Evolutionary conservation across 2,113 vertebrate species (phyloP), one percentile per base, ranked within the genome.

Genomic region (Orycteropus afer): DNA sequence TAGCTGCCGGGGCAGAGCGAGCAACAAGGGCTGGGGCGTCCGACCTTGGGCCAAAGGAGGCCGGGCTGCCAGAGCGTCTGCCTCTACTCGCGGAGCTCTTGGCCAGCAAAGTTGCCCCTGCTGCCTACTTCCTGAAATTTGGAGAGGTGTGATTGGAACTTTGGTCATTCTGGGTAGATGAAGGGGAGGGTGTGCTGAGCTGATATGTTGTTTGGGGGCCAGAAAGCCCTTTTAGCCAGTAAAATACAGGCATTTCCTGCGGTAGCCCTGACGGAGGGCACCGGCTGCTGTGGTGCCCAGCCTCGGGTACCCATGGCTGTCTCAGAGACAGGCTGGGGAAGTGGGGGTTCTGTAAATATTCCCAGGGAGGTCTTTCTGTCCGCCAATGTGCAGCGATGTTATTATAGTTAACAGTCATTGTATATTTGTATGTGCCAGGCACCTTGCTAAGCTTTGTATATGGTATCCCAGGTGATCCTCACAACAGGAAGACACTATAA

Each of bases 141-240:
- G 55, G 88, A 42, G 63, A 69, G 45, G 55, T 74, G 79, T 69
- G 76, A 67, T 17, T 65, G 94, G 34, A 95, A 93, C 90, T 97
- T 96, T 59, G 90, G 45, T 79, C 82, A 23, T 88, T 77, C 45
- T 67, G 79, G 23, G 37, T 83, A 81, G 63, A 63, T 80, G 76
- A 86, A 88, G 22, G 32, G 47, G 40, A 59, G 34, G 59, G 40
- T 76, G 42, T 12, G 11, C 32, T 7, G 23, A 32, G 53, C 45
- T 47, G 13, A n/a, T 47, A 23, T 4, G n/a, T 63, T 3, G 3
- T 77, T 77, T 57, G 40, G 65, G 81, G 65, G 27, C 42, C 79
- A 25, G 23, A 18, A 88, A 65, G 71, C 34, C 4, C 0, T 18
- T 18, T 67, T 45, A 0, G 4, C 0, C 2, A 14, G 8, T 20